Conservation (phyloP, 2,113 vertebrate species). For the Ictalurus furcatus region DNA sequence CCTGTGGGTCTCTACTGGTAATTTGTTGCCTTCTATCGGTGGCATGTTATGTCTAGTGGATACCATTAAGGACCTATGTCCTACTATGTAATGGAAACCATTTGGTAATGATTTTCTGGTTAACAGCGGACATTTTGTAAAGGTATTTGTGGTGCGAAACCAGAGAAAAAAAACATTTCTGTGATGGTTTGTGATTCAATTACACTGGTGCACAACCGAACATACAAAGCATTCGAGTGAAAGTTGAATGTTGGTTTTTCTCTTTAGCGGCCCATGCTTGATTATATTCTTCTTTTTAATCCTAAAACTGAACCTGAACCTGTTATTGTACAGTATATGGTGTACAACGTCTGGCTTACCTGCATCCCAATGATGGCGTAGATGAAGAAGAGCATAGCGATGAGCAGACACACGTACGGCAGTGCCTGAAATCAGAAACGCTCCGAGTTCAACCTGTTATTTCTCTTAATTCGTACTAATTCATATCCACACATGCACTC, state of each 20-base stretch:
- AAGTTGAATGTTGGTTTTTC: neutral
- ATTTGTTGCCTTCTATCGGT: too few relatives aligned
- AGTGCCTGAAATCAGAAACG: slow-evolving; percentile 78
- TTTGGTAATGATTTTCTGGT: too few relatives aligned
- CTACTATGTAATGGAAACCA: too few relatives aligned
- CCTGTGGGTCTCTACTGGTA: too few relatives aligned
- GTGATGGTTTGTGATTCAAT: neutral
- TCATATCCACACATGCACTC: neutral
- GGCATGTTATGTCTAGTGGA: too few relatives aligned
- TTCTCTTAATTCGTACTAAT: neutral
- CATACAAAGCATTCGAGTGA: neutral
- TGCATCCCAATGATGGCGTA: slow-evolving; percentile 99
- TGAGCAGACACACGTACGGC: slow-evolving; percentile 96
- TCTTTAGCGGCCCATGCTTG: neutral
- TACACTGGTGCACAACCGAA: neutral
- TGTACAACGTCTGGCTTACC: slow-evolving; percentile 66
- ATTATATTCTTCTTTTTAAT: neutral
- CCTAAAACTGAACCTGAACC: neutral
- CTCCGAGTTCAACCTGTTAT: neutral
- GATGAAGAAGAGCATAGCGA: slow-evolving; percentile 99
- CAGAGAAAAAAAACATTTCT: too few relatives aligned
- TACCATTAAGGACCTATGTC: too few relatives aligned
- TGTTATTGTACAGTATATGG: neutral
- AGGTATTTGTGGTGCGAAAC: too few relatives aligned
- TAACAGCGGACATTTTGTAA: too few relatives aligned